These are phyloP conservation scores for Condylura cristata DNA, from an alignment of 2,113 vertebrate species.

Conservation along the genomic window DNA sequence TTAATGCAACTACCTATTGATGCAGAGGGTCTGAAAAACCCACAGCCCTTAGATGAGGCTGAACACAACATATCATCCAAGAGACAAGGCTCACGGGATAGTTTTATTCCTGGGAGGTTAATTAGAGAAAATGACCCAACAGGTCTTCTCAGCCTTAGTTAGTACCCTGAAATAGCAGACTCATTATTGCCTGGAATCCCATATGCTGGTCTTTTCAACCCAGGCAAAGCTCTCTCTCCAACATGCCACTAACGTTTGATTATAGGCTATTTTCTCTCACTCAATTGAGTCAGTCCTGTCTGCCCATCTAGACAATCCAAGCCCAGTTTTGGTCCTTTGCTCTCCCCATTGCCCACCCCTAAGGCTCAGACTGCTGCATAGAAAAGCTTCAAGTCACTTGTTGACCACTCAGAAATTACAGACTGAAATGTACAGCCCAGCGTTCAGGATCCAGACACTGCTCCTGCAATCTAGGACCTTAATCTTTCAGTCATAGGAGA, in stretches of 20 bases:
- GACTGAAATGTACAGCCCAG: not conserved
- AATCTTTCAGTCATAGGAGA: not conserved
- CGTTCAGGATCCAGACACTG: accelerated
- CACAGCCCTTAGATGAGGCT: not conserved
- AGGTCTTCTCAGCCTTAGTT: constrained; percentile 30
- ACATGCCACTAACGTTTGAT: not conserved
- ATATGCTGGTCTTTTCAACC: not conserved
- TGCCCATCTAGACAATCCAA: not conserved
- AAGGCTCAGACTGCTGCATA: not conserved
- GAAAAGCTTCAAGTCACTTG: not conserved
- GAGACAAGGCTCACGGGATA: not conserved
- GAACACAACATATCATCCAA: not conserved
- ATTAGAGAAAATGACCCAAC: constrained; percentile 46
- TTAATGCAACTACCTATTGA: not conserved
- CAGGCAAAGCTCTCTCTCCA: not conserved
- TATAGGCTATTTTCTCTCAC: not conserved
- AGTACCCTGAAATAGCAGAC: constrained; percentile 37
- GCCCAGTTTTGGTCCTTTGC: not conserved
- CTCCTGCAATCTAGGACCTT: not conserved
- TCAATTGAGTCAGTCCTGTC: not conserved
- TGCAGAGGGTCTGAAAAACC: not conserved
- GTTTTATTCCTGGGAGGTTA: constrained; percentile 34
- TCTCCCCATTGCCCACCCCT: not conserved
- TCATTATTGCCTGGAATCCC: constrained; percentile 9
- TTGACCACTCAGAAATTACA: not conserved